Conservation (phyloP, 2,113 vertebrate species). For the Cavia aperea region DNA sequence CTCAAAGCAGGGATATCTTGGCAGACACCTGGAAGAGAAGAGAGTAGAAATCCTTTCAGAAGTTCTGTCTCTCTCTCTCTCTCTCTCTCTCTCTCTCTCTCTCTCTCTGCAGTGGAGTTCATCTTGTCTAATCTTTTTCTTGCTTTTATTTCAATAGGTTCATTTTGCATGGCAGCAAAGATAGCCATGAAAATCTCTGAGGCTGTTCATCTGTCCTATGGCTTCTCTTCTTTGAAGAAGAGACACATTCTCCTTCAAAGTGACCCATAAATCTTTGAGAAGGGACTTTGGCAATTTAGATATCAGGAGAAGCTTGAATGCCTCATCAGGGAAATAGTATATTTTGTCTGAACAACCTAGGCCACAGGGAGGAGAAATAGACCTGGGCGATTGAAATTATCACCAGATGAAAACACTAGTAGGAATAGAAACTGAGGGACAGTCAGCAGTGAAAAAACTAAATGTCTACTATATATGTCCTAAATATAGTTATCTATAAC, state of each 20-base stretch:
- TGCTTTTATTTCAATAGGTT: not conserved
- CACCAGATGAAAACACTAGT: not conserved
- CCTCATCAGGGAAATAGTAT: not conserved
- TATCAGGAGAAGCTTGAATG: not conserved
- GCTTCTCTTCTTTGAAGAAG: not conserved
- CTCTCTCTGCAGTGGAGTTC: not conserved
- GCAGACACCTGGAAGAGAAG: not conserved
- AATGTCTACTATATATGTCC: not conserved
- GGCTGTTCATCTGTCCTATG: not conserved
- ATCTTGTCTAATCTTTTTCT: not conserved
- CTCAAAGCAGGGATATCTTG: not conserved
- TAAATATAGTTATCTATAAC: not conserved
- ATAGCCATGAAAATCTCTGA: not conserved
- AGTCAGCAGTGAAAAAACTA: not conserved
- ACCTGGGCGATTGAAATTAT: not conserved
- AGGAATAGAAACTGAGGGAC: not conserved
- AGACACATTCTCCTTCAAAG: not conserved
- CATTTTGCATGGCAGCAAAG: not conserved
- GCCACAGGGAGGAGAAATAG: not conserved
- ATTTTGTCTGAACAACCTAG: not conserved
- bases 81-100: not conserved
- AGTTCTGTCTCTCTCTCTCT: not conserved
- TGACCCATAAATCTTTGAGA: not conserved
- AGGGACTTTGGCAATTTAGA: not conserved
- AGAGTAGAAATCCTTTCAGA: not conserved